Conservation (phyloP, 2,113 vertebrate species). For the Ammodytes dubius region DNA sequence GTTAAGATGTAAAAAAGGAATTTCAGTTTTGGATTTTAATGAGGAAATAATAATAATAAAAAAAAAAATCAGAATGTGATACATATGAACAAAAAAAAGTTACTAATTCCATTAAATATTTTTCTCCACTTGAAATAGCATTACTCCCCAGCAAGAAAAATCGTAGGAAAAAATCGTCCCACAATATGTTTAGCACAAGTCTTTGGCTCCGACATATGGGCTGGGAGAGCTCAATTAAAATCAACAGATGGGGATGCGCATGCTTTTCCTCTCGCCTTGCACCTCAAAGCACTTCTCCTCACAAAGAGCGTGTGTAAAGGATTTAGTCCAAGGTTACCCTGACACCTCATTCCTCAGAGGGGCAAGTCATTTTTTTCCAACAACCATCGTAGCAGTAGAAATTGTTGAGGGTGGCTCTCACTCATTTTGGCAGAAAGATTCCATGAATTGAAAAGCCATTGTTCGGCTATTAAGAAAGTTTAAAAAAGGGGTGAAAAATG, state of each 20-base stretch:
- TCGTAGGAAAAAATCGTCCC: constrained; percentile 6
- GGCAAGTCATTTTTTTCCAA: constrained; percentile 27
- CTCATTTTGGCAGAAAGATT: constrained; percentile 53
- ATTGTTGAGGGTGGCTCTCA: constrained; percentile 43
- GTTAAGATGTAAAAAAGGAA: too few relatives aligned
- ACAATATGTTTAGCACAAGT: constrained; percentile 55
- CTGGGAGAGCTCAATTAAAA: constrained; percentile 67
- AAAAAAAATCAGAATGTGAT: not conserved
- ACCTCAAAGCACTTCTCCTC: constrained; percentile 59
- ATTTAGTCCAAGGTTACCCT: constrained; percentile 64
- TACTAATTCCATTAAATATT: not conserved
- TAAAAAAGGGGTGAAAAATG: not conserved
- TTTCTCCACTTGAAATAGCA: constrained; percentile 10
- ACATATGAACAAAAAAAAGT: too few relatives aligned
- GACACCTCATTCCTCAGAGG: constrained; percentile 56
- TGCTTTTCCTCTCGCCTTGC: constrained; percentile 37
- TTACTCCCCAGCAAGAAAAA: not conserved
- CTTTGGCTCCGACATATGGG: constrained; percentile 46
- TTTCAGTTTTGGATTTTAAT: too few relatives aligned
- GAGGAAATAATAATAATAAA: too few relatives aligned
- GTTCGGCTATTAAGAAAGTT: constrained; percentile 9
- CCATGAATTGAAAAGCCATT: not conserved
- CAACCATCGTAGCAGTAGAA: constrained; percentile 18
- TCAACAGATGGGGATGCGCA: constrained; percentile 64
- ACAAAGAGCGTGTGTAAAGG: constrained; percentile 51